Evolutionary conservation across 2,797 vertebrate genomes (phyloP), one percentile per base, ranked within the genome.

Genomic region (Coranthus polyacanthus): DNA sequence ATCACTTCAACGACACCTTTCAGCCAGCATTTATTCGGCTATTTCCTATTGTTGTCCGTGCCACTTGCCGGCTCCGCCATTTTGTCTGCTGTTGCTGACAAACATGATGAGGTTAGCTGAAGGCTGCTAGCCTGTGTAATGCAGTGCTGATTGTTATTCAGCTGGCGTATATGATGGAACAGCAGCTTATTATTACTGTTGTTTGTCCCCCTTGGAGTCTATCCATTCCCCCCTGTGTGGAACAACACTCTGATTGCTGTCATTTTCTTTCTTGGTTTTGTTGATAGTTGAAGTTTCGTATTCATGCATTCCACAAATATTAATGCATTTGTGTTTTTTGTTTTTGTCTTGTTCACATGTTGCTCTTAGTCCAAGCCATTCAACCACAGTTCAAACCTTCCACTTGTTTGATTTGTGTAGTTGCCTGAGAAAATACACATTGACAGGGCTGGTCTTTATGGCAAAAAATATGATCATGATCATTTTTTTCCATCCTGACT

Each of bases 81-180:
- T 87, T 88, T 84, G 78, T 84, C 58, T 66, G 54, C 70, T 51
- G 68, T 44, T 65, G 76, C 68, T 37, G 59, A 61, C 44, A 49
- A 78, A 83, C 69, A 42, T 47, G 57, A 71, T 83, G 64, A 51
- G 73, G 78, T 68, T 86, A 54, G 70, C 59, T 57, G 79, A 68
- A 86, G 54, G 60, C 76, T 46, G 69, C 68, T 77, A 50, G 67
- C 54, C 65, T 63, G 38, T 61, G 60, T 68, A 45, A 51, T 64
- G 59, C 66, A 44, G 46, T 3, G 22, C 78, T 90, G 85, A 85
- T 92, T 92, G 68, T 83, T 84, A 91, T 92, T 92, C 88, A 74
- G 59, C 64, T 21, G 71, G 82, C 42, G 60, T 76, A 15, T 69
- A 42, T 52, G 63, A 70, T 68, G 62, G 74, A 86, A 82, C 71